Conservation (phyloP, 2,888 invertebrate species). For the Teleogryllus oceanicus region DNA sequence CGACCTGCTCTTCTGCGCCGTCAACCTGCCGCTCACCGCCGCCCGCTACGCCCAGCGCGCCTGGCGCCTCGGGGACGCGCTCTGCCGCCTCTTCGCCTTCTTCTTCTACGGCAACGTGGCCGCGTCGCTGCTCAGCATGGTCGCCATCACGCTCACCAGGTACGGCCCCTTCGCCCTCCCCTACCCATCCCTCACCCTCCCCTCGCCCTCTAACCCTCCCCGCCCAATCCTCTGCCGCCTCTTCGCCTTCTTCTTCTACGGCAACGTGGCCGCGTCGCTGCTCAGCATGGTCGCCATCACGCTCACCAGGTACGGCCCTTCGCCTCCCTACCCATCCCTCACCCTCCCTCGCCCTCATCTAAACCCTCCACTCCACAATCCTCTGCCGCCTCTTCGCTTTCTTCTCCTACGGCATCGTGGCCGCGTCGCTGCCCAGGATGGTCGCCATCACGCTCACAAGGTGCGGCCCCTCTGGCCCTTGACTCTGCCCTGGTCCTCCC, state of each 20-base stretch:
- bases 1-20: slow-evolving; percentile 77
- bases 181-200: slow-evolving; percentile 41
- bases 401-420: slow-evolving; percentile 86
- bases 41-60: slow-evolving; percentile 75
- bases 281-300: no score
- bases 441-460: no score
- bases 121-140: slow-evolving; percentile 82
- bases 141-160: slow-evolving; percentile 85
- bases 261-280: slow-evolving; percentile 65
- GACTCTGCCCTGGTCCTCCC: no score
- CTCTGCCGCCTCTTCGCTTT: slow-evolving; percentile 82
- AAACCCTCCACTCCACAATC: slow-evolving; percentile 61
- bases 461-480: slow-evolving; percentile 35
- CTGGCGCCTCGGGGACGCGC: slow-evolving; percentile 73
- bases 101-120: slow-evolving; percentile 89
- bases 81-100: slow-evolving; percentile 82
- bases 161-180: slow-evolving; percentile 47
- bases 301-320: slow-evolving; percentile 41
- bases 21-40: slow-evolving; percentile 81
- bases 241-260: slow-evolving; percentile 85
- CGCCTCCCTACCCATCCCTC: no score
- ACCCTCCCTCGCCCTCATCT: no score
- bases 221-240: slow-evolving; percentile 64
- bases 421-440: slow-evolving; percentile 47
- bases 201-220: slow-evolving; percentile 50